A percentile compares a stretch with the other conserved stretches of the same genome.
These are phyloP conservation scores for Oxyura jamaicensis DNA, from an alignment of 2,113 vertebrate species.

Conservation along the genomic window DNA sequence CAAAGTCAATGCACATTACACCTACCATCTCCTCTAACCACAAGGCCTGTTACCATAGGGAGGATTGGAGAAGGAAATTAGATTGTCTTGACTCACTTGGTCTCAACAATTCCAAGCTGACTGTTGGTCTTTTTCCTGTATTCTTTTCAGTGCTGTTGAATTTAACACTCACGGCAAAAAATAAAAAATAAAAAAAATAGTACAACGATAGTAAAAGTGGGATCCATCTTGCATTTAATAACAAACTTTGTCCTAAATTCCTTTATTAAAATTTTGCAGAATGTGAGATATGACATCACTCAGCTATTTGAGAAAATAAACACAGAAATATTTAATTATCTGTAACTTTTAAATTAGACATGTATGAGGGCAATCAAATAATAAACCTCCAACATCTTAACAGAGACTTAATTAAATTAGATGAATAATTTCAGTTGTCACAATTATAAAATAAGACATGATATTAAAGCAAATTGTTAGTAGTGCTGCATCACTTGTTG, in stretches of 20 bases:
- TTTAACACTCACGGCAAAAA: background rate
- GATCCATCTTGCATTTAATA: background rate
- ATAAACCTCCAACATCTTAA: constrained; percentile 49
- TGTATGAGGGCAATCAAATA: constrained; percentile 25
- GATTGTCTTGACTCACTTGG: background rate
- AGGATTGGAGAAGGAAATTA: background rate
- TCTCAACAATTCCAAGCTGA: background rate
- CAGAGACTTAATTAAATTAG: constrained; percentile 44
- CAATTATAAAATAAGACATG: constrained; percentile 47
- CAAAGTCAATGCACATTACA: background rate
- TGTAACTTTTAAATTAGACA: constrained; percentile 64
- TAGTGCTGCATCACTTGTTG: background rate
- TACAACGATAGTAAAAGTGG: background rate
- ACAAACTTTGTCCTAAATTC: background rate
- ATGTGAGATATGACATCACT: background rate
- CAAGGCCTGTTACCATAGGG: background rate
- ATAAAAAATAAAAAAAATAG: background rate
- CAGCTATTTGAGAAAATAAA: constrained; percentile 43
- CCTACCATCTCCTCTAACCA: background rate
- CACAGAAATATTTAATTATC: constrained; percentile 50
- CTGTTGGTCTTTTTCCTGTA: background rate
- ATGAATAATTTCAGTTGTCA: constrained; percentile 55
- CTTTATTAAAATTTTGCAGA: constrained; percentile 34
- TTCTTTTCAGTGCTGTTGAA: background rate
- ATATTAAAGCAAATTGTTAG: background rate